Percentiles rank a stretch among this genome's conserved stretches.
These are phyloP conservation scores for Danaus plexippus DNA, from an alignment of 1,140 invertebrate genomes.

Conservation along the genomic window DNA sequence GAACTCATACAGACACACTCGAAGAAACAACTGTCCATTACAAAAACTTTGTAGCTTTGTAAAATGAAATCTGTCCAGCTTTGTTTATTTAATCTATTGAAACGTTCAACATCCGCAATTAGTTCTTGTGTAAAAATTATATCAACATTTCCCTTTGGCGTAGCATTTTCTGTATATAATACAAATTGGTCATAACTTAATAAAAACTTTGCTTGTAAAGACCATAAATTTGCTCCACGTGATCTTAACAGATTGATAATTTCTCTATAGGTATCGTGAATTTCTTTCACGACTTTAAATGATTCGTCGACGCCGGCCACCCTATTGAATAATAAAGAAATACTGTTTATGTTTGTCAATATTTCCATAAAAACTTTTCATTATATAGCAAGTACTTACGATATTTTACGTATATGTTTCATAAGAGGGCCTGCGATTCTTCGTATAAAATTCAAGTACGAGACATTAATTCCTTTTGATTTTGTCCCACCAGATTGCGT, in stretches of 20 bases:
- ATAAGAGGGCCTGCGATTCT: slow-evolving; percentile 54
- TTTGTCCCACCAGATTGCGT: slow-evolving; percentile 38
- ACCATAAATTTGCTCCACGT: slow-evolving; percentile 49
- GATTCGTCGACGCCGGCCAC: slow-evolving; percentile 37
- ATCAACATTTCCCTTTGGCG: slow-evolving; percentile 46
- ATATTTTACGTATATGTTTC: slow-evolving; percentile 50
- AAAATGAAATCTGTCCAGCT: slow-evolving; percentile 62
- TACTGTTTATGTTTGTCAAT: slow-evolving; percentile 6
- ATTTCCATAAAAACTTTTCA: slow-evolving; percentile 1
- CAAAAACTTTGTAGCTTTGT: slow-evolving; percentile 62
- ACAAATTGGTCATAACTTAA: slow-evolving; percentile 57
- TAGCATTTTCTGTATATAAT: slow-evolving; percentile 42
- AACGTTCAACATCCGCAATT: slow-evolving; percentile 36
- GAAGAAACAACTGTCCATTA: slow-evolving; percentile 62
- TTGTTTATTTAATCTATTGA: slow-evolving; percentile 59
- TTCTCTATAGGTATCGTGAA: slow-evolving; percentile 55
- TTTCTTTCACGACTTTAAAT: slow-evolving; percentile 49
- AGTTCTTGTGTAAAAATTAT: slow-evolving; percentile 40
- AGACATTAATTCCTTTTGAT: slow-evolving; percentile 55
- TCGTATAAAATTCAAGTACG: slow-evolving; percentile 54
- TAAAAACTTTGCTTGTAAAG: slow-evolving; percentile 50
- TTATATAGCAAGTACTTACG: slow-evolving; percentile 31
- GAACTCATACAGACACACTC: slow-evolving; percentile 52
- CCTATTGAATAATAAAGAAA: slow-evolving; percentile 29
- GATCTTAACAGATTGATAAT: slow-evolving; percentile 48